These are phyloP conservation scores for Microcebus murinus DNA, from an alignment of 2,113 vertebrate genomes.

Conservation along the genomic window DNA sequence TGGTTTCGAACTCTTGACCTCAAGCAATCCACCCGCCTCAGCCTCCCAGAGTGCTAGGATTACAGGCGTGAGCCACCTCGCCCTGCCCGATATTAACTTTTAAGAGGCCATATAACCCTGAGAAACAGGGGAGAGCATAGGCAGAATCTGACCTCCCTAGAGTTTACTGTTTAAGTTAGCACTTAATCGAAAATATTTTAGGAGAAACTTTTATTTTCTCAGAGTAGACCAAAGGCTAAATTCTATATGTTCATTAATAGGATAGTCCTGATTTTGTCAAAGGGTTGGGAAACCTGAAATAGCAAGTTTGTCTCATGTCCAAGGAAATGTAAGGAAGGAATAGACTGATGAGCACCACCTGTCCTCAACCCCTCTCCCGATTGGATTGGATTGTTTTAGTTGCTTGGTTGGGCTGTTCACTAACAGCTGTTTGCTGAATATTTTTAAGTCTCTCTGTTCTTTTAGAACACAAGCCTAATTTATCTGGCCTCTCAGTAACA, in stretches of 20 bases:
- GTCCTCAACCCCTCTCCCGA: neutral
- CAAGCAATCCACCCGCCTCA: too few species aligned
- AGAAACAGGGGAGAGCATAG: neutral
- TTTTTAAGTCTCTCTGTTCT: slow-evolving; percentile 75
- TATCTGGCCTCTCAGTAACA: slow-evolving; percentile 58
- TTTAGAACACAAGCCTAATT: slow-evolving; percentile 63
- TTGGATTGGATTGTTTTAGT: slow-evolving; percentile 51
- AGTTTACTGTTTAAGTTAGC: slow-evolving; percentile 23
- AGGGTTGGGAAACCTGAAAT: slow-evolving; percentile 10
- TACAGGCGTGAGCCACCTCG: too few species aligned
- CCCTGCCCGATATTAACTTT: neutral
- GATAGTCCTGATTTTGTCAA: slow-evolving; percentile 4
- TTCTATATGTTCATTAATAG: slow-evolving; percentile 43
- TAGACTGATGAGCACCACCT: slow-evolving; percentile 46
- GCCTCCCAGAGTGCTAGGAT: too few species aligned
- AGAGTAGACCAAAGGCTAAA: neutral
- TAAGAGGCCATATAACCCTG: neutral
- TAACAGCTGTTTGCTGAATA: slow-evolving; percentile 60
- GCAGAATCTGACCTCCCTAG: neutral
- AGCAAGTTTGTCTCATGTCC: neutral
- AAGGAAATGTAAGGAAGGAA: neutral
- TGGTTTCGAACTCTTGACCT: too few species aligned
- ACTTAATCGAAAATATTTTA: slow-evolving; percentile 18
- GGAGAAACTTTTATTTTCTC: slow-evolving; percentile 22
- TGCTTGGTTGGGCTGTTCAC: slow-evolving; percentile 39